phyloP scores from a whole-genome alignment of 2,113 vertebrate species.

The Cebus imitator region DNA sequence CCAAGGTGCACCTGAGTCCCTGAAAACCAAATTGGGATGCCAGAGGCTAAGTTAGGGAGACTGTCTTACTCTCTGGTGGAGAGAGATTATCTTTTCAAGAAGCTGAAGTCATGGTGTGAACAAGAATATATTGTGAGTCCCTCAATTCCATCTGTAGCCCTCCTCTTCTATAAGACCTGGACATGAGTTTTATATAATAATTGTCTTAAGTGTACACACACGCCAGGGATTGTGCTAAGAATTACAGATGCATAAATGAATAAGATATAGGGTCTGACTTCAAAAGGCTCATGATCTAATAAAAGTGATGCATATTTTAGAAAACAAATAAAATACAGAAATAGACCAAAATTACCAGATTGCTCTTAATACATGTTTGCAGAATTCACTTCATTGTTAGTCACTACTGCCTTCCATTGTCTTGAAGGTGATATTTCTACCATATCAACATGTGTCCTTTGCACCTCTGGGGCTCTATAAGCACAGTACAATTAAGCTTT shows the following conservation, averaged over 20 bases:
- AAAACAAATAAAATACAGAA: background rate
- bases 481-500: background rate
- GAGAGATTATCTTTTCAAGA: background rate
- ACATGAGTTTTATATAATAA: background rate
- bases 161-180: background rate
- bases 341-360: background rate
- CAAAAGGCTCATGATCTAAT: background rate
- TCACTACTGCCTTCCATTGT: background rate
- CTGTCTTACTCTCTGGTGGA: background rate
- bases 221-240: background rate
- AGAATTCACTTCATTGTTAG: background rate
- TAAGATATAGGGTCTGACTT: background rate
- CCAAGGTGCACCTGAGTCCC: background rate
- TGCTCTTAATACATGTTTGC: background rate
- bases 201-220: background rate
- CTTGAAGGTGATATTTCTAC: background rate
- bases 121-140: background rate
- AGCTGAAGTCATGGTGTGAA: background rate
- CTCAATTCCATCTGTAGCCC: background rate
- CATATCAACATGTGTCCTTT: background rate
- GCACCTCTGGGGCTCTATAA: background rate
- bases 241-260: background rate
- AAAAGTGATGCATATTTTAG: background rate
- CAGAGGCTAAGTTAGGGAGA: background rate
- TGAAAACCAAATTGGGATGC: background rate